Evolutionary conservation across 2,113 vertebrate species (phyloP), one percentile per base, ranked within the genome.

Genomic region (Tetrax tetrax): DNA sequence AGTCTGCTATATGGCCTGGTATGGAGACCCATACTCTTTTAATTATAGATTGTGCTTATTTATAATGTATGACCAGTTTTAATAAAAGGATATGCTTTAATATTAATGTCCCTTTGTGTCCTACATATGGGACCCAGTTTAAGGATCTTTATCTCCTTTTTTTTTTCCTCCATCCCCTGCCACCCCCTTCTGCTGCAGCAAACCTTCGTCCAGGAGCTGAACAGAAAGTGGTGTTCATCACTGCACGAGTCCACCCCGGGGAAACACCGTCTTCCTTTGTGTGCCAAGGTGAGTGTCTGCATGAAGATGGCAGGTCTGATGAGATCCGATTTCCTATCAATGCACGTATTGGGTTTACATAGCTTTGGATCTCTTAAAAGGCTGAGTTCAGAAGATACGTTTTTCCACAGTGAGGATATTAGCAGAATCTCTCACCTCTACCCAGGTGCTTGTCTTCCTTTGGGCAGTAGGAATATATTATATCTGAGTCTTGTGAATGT

Each of bases 191-290:
- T 89, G n/a, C 96, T 94, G 71, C 96, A 99, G 99, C 70, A 18
- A 99, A 98, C 91, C 98, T 98, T 89, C 95, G 92, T 70, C 97
- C 98, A 72, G 99, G 99, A 69, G 97, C 94, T 63, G 99, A 99
- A 94, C 99, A 99, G 98, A 99, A 98, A 96, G 98, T 99, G 93
- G 98, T 99, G 56, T 99, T 99, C 96, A 99, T 99, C 89, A 99
- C 99, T 4, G 98, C 99, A 56, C 98, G 99, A n/a, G 99, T 99
- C 87, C 99, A 99, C 93, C 99, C 99, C 4, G 99, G 99, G 95
- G 99, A 99, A 97, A 99, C 99, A 24, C 99, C 99, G 6, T 99
- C 99, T 69, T 99, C 99, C 76, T 99, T 99, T 11, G 97, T 99
- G 89, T 99, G 99, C 97, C 99, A 99, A 98, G 99, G 99, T 99